A percentile compares a stretch with the other conserved stretches of the same genome.
Conservation (phyloP, 2,888 invertebrate genomes). For the Hirtodrosophila duncani region DNA sequence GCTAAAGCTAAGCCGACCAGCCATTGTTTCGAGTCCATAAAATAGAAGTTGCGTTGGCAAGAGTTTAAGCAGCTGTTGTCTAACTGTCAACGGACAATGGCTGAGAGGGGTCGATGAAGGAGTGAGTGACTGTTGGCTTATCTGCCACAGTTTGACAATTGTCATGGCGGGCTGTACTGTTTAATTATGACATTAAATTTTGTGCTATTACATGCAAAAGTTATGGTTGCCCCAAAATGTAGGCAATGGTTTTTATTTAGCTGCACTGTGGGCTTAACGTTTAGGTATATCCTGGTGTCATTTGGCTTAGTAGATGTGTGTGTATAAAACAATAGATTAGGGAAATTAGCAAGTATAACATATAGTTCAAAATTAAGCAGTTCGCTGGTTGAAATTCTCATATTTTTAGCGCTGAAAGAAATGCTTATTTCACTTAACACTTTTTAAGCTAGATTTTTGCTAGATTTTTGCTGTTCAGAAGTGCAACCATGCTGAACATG, state of each 20-base stretch:
- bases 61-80: constrained; percentile 55
- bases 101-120: background rate
- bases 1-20: constrained; percentile 2
- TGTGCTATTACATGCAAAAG: constrained; percentile 35
- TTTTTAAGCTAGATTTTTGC: no score
- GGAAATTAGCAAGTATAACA: no score
- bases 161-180: constrained; percentile 23
- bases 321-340: no score
- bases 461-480: no score
- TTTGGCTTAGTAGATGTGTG: no score
- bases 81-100: constrained; percentile 34
- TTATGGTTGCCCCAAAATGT: constrained; percentile 21
- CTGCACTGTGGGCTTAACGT: background rate
- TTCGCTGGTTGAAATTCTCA: no score
- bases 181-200: constrained; percentile 57
- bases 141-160: constrained; percentile 48
- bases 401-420: no score
- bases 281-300: background rate
- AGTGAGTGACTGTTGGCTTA: constrained; percentile 37
- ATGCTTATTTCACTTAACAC: no score
- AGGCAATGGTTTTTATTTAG: constrained; percentile 47
- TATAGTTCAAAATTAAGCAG: no score
- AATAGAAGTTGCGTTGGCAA: constrained; percentile 26
- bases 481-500: no score
- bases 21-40: constrained; percentile 48